phyloP scores from a whole-genome alignment of 1,140 invertebrate genomes.

The Whitmania pigra region DNA sequence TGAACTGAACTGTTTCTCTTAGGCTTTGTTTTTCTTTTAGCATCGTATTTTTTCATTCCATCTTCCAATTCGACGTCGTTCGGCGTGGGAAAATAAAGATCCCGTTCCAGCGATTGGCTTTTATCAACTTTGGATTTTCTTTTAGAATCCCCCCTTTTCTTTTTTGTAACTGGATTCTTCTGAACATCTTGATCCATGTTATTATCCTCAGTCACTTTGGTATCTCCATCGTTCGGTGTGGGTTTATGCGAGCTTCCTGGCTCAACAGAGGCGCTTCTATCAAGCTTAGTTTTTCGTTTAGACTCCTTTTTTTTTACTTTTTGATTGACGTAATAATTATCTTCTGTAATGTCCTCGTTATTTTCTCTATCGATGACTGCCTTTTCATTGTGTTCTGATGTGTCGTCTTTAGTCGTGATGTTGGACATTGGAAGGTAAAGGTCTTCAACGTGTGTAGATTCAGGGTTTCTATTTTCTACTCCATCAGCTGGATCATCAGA shows the following conservation, averaged over 20 bases:
- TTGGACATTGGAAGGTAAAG: neutral
- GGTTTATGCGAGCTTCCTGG: neutral
- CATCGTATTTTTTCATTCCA: too few relatives aligned
- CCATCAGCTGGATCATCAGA: neutral
- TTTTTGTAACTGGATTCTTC: too few relatives aligned
- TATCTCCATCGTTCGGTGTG: neutral
- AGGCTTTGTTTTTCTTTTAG: too few relatives aligned
- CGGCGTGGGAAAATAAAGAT: too few relatives aligned
- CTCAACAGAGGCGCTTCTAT: neutral
- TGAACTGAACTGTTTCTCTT: too few relatives aligned
- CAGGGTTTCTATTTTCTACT: neutral
- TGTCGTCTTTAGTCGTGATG: neutral
- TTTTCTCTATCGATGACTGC: neutral
- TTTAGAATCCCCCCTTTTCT: too few relatives aligned
- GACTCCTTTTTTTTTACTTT: slow-evolving; percentile 2
- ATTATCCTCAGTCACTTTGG: neutral
- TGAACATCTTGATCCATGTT: neutral
- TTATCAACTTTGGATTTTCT: too few relatives aligned
- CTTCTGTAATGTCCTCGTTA: neutral
- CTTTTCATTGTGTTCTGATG: neutral
- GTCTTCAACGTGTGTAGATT: neutral
- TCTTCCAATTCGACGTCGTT: too few relatives aligned
- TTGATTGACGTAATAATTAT: neutral
- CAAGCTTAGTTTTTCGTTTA: neutral
- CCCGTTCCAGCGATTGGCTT: too few relatives aligned